Evolutionary conservation across 2,797 vertebrate genomes (phyloP).

Genomic region (Iguana delicatissima): DNA sequence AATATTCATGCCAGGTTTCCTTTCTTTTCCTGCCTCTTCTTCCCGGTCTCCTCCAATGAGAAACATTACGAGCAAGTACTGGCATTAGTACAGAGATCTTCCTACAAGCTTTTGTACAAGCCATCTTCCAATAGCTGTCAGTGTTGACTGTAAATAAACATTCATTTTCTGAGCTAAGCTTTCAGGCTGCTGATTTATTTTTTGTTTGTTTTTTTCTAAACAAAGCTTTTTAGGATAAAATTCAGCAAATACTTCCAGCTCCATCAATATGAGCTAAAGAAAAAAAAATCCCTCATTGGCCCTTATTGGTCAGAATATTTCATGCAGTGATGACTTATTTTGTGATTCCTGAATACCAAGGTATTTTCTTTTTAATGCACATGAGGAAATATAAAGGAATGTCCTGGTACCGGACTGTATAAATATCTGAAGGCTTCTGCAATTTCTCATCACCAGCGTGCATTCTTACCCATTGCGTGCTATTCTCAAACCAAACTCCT

Average conservation of each 20-base stretch:
- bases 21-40: neutral
- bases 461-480: neutral
- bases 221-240: conserved; percentile 63
- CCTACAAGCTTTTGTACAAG: conserved; percentile 11
- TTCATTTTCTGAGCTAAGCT: conserved; percentile 13
- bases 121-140: conserved; percentile 23
- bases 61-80: neutral
- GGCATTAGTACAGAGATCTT: conserved; percentile 21
- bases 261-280: conserved; percentile 72
- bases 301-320: conserved; percentile 63
- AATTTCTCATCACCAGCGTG: neutral
- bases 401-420: conserved; percentile 68
- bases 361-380: conserved; percentile 63
- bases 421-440: conserved; percentile 64
- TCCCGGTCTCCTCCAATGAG: neutral
- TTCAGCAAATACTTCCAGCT: conserved; percentile 66
- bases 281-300: conserved; percentile 62
- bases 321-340: conserved; percentile 68
- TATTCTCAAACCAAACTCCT: neutral
- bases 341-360: conserved; percentile 72
- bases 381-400: conserved; percentile 78
- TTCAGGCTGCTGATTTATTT: conserved; percentile 30
- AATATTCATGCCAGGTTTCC: neutral
- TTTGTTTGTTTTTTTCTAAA: conserved; percentile 58
- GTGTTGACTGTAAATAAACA: conserved; percentile 23